These are phyloP conservation scores for Osedax frankpressi DNA, from an alignment of 2,888 invertebrate species.

Conservation along the genomic window DNA sequence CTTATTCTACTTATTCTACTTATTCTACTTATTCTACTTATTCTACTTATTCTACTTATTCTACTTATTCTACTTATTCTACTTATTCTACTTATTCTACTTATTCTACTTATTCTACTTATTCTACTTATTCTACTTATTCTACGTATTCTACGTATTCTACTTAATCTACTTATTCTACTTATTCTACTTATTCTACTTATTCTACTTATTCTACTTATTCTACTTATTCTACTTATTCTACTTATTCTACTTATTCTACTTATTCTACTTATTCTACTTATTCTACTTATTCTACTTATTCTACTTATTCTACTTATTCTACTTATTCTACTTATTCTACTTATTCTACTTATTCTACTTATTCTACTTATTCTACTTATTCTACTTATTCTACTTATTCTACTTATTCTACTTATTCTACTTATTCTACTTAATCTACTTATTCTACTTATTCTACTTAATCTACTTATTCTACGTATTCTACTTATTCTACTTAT, in stretches of 20 bases:
- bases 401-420: not conserved
- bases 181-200: slow-evolving; percentile 1
- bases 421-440: not conserved
- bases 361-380: not conserved
- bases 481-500: not conserved
- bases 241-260: not conserved
- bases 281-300: not conserved
- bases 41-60: not conserved
- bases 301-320: not conserved
- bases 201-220: not conserved
- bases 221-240: not conserved
- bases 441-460: not conserved
- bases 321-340: not conserved
- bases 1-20: not conserved
- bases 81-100: slow-evolving; percentile 1
- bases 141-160: not conserved
- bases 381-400: not conserved
- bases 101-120: not conserved
- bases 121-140: not conserved
- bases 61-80: not conserved
- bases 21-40: not conserved
- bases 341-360: not conserved
- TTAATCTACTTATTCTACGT: not conserved
- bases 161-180: not conserved
- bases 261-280: not conserved